Conservation (phyloP, 2,888 invertebrate genomes). For the Campoletis raptor region DNA sequence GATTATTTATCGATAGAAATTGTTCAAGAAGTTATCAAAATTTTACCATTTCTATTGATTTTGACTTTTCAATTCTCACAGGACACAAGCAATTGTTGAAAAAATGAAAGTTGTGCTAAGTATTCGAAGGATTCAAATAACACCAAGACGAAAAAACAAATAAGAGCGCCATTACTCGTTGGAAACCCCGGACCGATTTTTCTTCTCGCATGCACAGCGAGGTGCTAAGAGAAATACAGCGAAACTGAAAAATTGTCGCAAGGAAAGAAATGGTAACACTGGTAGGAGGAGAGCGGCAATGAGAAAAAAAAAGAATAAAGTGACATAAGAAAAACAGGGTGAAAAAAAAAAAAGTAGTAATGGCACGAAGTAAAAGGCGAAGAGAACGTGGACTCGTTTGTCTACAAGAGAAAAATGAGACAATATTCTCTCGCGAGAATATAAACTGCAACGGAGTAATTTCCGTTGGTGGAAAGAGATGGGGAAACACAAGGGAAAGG, state of each 20-base stretch:
- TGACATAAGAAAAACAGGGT: neutral
- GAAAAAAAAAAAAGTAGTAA: slow-evolving; percentile 12
- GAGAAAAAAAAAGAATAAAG: slow-evolving; percentile 23
- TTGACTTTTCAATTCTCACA: too few species aligned
- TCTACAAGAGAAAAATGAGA: slow-evolving; percentile 57
- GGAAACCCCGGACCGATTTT: neutral
- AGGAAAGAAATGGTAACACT: neutral
- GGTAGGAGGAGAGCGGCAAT: neutral
- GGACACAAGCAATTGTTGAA: too few species aligned
- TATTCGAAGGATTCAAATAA: neutral
- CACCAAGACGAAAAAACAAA: neutral
- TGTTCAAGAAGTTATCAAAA: neutral
- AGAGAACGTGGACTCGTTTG: slow-evolving; percentile 46
- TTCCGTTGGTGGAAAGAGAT: slow-evolving; percentile 42
- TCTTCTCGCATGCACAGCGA: neutral
- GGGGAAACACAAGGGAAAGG: neutral
- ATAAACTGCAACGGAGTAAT: slow-evolving; percentile 52
- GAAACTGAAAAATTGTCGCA: slow-evolving; percentile 12
- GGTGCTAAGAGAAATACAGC: neutral
- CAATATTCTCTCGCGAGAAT: slow-evolving; percentile 51
- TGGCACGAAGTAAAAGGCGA: slow-evolving; percentile 23
- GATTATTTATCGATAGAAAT: slow-evolving; percentile 65
- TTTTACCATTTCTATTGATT: too few species aligned
- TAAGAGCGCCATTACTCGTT: neutral
- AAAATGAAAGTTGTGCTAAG: neutral